Percentiles rank a stretch among this genome's conserved stretches.
Evolutionary conservation across 2,888 invertebrate species (phyloP).

Genomic region (Macrophya alboannulata): DNA sequence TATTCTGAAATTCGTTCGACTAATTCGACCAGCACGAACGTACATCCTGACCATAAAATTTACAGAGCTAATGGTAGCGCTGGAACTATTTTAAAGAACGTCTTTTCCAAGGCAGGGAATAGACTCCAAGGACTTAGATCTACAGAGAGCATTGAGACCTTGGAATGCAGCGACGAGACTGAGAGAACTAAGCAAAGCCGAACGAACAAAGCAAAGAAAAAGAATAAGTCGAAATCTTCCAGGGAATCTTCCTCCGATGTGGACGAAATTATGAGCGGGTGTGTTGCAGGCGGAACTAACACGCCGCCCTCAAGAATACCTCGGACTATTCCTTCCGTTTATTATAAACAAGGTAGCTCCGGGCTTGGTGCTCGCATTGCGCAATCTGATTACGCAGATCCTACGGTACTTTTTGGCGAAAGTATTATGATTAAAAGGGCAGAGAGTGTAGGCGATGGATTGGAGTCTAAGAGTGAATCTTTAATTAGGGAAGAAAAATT

Average conservation of each 20-base stretch:
- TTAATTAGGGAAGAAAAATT: conserved; percentile 13
- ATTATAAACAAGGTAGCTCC: conserved; percentile 90
- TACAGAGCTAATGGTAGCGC: conserved; percentile 83
- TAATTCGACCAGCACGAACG: conserved; percentile 76
- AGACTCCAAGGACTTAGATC: conserved; percentile 75
- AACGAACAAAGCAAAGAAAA: conserved; percentile 67
- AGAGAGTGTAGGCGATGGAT: neutral
- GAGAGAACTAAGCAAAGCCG: conserved; percentile 66
- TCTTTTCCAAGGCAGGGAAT: conserved; percentile 76
- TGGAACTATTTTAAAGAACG: conserved; percentile 76
- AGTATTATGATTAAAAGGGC: conserved; percentile 61
- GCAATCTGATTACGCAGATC: conserved; percentile 93
- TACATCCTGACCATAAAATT: conserved; percentile 91
- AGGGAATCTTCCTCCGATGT: conserved; percentile 74
- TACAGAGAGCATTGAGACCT: conserved; percentile 78
- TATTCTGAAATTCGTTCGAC: conserved; percentile 78
- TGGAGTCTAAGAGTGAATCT: conserved; percentile 56
- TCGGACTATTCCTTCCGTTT: conserved; percentile 68
- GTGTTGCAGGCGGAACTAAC: conserved; percentile 61
- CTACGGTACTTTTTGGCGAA: conserved; percentile 85
- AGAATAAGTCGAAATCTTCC: conserved; percentile 74
- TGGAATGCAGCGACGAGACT: conserved; percentile 75
- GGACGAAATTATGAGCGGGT: conserved; percentile 70
- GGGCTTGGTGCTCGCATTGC: conserved; percentile 94
- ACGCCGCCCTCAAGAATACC: conserved; percentile 58